These are phyloP conservation scores for Drosophila peninsularis DNA, from an alignment of 2,888 invertebrate species.

Conservation along the genomic window DNA sequence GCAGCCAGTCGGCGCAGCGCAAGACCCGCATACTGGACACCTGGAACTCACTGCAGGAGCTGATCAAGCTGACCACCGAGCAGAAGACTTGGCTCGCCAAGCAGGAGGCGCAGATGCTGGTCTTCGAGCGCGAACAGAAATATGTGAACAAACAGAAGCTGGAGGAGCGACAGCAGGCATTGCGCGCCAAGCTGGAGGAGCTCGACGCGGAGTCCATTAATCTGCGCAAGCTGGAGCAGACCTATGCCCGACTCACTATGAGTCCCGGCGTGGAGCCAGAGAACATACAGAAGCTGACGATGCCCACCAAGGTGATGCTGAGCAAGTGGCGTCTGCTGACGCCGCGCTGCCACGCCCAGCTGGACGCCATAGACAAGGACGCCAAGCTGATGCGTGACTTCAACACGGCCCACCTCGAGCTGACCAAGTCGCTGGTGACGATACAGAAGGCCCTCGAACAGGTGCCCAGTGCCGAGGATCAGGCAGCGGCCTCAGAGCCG, in stretches of 20 bases:
- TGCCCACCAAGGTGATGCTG: slow-evolving; percentile 86
- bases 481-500: slow-evolving; percentile 69
- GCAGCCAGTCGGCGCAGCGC: slow-evolving; percentile 89
- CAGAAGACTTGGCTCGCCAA: slow-evolving; percentile 88
- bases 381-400: slow-evolving; percentile 89
- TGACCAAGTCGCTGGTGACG: slow-evolving; percentile 89
- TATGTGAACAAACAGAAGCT: slow-evolving; percentile 87
- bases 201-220: slow-evolving; percentile 86
- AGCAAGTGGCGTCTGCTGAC: slow-evolving; percentile 89
- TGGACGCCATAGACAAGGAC: slow-evolving; percentile 87
- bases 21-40: slow-evolving; percentile 88
- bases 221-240: slow-evolving; percentile 88
- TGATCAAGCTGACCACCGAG: slow-evolving; percentile 86
- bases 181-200: slow-evolving; percentile 86
- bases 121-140: slow-evolving; percentile 87
- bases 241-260: slow-evolving; percentile 89
- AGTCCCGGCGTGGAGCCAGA: slow-evolving; percentile 89
- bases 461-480: slow-evolving; percentile 87
- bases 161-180: slow-evolving; percentile 86
- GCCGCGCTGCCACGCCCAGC: slow-evolving; percentile 87
- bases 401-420: slow-evolving; percentile 89
- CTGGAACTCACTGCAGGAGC: slow-evolving; percentile 87
- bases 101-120: slow-evolving; percentile 87
- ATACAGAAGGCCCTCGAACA: slow-evolving; percentile 90
- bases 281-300: slow-evolving; percentile 88